Evolutionary conservation across 2,888 invertebrate genomes (phyloP).

Genomic region (Cremastobaeus sp.): DNA sequence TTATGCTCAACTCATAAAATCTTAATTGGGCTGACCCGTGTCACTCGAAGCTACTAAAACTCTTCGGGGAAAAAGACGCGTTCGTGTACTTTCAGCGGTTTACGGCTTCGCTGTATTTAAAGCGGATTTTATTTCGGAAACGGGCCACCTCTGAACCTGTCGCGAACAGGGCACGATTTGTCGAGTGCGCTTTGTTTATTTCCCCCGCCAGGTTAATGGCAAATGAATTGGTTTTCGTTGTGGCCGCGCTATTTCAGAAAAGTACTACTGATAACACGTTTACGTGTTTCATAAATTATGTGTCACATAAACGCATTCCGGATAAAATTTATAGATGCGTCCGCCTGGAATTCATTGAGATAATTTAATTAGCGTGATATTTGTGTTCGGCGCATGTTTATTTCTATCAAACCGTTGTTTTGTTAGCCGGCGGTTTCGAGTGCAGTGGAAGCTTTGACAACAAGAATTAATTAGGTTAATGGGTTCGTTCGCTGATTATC

Average conservation of each 20-base stretch:
- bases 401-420: conserved; percentile 10
- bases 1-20: conserved; percentile 56
- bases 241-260: too few relatives aligned
- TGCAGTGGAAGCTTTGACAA: conserved; percentile 24
- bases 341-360: conserved; percentile 32
- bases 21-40: conserved; percentile 61
- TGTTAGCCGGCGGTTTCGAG: conserved; percentile 4
- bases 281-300: conserved; percentile 33
- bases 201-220: too few relatives aligned
- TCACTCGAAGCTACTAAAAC: conserved; percentile 41
- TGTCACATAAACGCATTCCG: neutral
- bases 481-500: neutral
- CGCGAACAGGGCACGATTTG: too few relatives aligned
- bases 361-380: conserved; percentile 30
- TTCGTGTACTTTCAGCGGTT: conserved; percentile 2
- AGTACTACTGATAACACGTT: too few relatives aligned
- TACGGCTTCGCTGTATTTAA: conserved; percentile 11
- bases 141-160: too few relatives aligned
- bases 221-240: too few relatives aligned
- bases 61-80: conserved; percentile 44
- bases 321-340: conserved; percentile 19
- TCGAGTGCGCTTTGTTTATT: too few relatives aligned
- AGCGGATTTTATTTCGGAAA: too few relatives aligned
- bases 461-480: conserved; percentile 24
- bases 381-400: neutral